A percentile compares a stretch with the other conserved stretches of the same genome.
Conservation (phyloP, 2,888 invertebrate species). For the Cremastinae sp. region DNA sequence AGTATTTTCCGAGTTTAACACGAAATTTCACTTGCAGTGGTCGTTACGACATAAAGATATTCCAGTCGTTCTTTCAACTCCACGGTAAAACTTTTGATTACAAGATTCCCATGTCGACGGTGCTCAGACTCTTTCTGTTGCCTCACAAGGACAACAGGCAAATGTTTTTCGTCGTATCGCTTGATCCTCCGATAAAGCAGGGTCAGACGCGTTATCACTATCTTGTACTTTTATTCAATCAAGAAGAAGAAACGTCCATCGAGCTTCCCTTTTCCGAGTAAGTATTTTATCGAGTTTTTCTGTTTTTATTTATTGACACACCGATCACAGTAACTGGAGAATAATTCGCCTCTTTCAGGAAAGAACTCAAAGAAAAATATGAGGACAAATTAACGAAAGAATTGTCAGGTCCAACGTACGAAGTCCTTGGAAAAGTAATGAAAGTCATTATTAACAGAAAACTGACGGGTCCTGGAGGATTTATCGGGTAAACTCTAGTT, state of each 20-base stretch:
- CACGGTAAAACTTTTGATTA: conserved; percentile 99
- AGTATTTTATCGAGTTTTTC: conserved; percentile 76
- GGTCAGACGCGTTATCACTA: conserved; percentile 99
- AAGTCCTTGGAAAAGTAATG: conserved; percentile 98
- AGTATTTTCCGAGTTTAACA: conserved; percentile 5
- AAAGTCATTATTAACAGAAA: conserved; percentile 96
- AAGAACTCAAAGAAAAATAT: conserved; percentile 95
- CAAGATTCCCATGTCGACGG: conserved; percentile 99
- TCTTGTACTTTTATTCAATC: conserved; percentile 95
- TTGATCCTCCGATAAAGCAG: conserved; percentile 99
- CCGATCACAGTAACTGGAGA: not conserved
- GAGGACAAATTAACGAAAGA: conserved; percentile 95
- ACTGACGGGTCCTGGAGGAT: conserved; percentile 96
- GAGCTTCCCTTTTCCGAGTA: conserved; percentile 96
- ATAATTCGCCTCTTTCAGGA: conserved; percentile 81
- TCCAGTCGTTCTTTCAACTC: conserved; percentile 93
- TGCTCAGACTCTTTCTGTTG: conserved; percentile 94
- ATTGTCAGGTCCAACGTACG: conserved; percentile 95
- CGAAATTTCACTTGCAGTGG: conserved; percentile 87
- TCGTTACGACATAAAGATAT: conserved; percentile 97
- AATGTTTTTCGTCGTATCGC: conserved; percentile 97
- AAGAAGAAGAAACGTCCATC: conserved; percentile 95
- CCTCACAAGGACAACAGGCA: conserved; percentile 99
- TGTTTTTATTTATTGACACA: conserved; percentile 21
- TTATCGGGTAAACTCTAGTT: conserved; percentile 87